Evolutionary conservation across 2,113 vertebrate genomes (phyloP).

Genomic region (Falcunculus frontatus): DNA sequence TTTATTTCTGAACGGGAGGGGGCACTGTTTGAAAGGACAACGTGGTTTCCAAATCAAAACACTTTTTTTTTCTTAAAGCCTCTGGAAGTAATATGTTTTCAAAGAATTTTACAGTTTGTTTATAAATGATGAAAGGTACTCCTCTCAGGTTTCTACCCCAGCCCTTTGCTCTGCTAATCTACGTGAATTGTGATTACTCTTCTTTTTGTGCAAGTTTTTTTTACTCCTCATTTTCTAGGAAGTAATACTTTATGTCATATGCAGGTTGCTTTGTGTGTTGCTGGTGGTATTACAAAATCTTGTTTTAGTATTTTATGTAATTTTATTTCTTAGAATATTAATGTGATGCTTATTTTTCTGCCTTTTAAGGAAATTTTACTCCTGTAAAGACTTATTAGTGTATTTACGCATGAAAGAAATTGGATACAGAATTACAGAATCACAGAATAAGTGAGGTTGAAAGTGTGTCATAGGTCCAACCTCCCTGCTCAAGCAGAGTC

Average conservation of each 20-base stretch:
- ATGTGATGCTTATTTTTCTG: background rate
- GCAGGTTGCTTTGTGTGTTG: background rate
- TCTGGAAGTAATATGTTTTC: background rate
- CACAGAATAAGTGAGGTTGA: background rate
- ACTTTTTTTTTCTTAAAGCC: background rate
- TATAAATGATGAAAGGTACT: background rate
- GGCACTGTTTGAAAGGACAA: conserved; percentile 70
- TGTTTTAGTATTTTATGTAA: background rate
- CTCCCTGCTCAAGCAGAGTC: background rate
- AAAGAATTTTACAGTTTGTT: background rate
- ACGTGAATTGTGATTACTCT: background rate
- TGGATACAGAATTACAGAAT: background rate
- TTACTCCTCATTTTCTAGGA: background rate
- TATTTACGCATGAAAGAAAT: background rate
- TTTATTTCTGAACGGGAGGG: conserved; percentile 34
- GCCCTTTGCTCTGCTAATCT: background rate
- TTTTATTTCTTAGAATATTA: background rate
- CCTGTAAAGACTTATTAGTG: background rate
- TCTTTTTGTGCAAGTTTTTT: background rate
- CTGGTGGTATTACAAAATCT: background rate
- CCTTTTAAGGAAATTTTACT: background rate
- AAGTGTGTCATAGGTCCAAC: background rate
- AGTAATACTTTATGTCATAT: background rate
- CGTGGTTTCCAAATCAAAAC: background rate
- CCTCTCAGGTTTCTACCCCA: background rate